A percentile compares a stretch with the other conserved stretches of the same genome.
Evolutionary conservation across 2,888 invertebrate genomes (phyloP).

Genomic region (Drosophila borborema): DNA sequence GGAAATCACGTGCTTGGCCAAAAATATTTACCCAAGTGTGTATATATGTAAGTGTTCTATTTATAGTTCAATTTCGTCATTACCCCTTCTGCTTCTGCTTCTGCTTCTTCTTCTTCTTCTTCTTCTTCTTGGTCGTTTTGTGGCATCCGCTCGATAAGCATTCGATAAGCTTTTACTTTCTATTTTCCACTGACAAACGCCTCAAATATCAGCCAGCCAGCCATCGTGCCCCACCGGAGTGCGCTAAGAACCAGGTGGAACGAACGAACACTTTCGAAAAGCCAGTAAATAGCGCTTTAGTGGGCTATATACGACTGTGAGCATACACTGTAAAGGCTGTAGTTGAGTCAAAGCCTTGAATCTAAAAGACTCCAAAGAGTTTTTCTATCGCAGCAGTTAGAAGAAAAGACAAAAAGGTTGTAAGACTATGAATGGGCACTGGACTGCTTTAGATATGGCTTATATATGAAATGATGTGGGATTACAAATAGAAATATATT

Average conservation of each 20-base stretch:
- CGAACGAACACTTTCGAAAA: conserved; percentile 23
- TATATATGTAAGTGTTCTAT: conserved; percentile 37
- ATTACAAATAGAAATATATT: no score
- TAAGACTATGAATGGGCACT: no score
- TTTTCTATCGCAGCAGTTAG: no score
- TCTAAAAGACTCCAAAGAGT: no score
- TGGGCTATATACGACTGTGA: neutral
- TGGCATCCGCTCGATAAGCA: conserved; percentile 62
- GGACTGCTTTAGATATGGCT: no score
- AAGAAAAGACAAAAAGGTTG: no score
- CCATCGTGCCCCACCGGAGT: conserved; percentile 16
- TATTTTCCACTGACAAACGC: conserved; percentile 59
- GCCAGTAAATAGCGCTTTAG: neutral
- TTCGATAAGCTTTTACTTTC: conserved; percentile 62
- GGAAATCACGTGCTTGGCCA: conserved; percentile 43
- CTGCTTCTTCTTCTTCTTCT: conserved; percentile 20
- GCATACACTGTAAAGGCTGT: conserved; percentile 2
- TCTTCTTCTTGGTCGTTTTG: conserved; percentile 22
- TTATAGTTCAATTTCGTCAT: conserved; percentile 64
- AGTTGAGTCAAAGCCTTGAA: no score
- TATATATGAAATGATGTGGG: no score
- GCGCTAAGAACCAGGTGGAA: conserved; percentile 26
- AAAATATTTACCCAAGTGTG: neutral
- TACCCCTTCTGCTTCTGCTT: conserved; percentile 14
- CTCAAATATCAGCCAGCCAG: conserved; percentile 34